Base-by-base conservation (phyloP, 2,113 vertebrate species). In the Pluvialis apricaria region DNA sequence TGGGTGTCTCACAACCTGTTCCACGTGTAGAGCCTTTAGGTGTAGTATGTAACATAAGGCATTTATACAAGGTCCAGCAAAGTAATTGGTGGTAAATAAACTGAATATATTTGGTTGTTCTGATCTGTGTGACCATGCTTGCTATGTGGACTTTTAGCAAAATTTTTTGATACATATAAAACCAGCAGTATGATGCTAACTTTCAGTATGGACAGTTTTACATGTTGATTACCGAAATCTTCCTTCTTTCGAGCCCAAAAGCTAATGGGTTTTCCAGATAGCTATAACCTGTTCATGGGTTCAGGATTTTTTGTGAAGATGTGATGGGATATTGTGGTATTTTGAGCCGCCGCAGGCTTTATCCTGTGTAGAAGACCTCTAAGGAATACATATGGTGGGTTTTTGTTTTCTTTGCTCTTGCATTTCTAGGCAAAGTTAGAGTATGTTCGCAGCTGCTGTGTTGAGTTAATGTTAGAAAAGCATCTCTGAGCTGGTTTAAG, bases 381-480 rank as follows among this genome's bases (percentile, higher is more conserved):
- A 32, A 82, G 52, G n/a, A 66, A 71, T 51, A 68, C 72, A 72
- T 49, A 20, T 11, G 15, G 28, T 13, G 5, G 2, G 26, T 32
- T 15, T 36, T 29, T 34, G n/a, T 9, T 34, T 5, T 2, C 10
- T 31, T 36, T 51, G 3, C 5, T 62, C 10, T 61, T 32, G 10
- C 38, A 22, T 68, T 85, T 60, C 38, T 77, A 31, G 49, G 42
- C 25, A 49, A 79, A 82, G n/a, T 36, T 49, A 36, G 47, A 54
- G 4, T 57, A 9, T 19, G 2, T 49, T 92, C 0, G 0, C 2
- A 3, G 45, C 34, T 70, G 32, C 42, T 79, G 10, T 44, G 44
- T 57, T 76, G 31, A 52, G 7, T 15, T 68, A 40, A 34, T 51
- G 12, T 57, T 76, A 76, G 42, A 19, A 70, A 78, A 65, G 31